phyloP scores from a whole-genome alignment of 2,888 invertebrate species.

The Panopea generosa region DNA sequence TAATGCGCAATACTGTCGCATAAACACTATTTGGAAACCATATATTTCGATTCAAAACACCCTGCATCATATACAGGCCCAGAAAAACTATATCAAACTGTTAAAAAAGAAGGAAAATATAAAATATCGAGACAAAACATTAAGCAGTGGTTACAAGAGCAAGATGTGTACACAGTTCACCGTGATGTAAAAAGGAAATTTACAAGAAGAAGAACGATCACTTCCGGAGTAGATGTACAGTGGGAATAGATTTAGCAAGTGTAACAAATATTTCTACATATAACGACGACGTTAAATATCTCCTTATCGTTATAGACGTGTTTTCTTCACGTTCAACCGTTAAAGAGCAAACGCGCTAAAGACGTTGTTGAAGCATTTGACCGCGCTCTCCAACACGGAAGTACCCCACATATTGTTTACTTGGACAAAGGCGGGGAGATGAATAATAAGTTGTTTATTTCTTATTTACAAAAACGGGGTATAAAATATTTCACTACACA shows the following conservation, averaged over 20 bases:
- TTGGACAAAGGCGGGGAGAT: conserved; percentile 19
- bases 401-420: conserved; percentile 1
- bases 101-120: conserved; percentile 8
- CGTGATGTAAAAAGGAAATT: conserved; percentile 6
- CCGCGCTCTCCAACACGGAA: background rate
- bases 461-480: background rate
- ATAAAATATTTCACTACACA: conserved; percentile 18
- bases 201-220: conserved; percentile 11
- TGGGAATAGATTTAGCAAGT: conserved; percentile 20
- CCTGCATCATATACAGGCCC: conserved; percentile 9
- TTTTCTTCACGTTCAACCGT: conserved; percentile 17
- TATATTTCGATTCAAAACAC: conserved; percentile 10
- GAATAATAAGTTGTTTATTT: conserved; percentile 11
- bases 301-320: conserved; percentile 12
- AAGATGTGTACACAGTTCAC: conserved; percentile 7
- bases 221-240: conserved; percentile 12
- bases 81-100: conserved; percentile 10
- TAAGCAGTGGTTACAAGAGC: conserved; percentile 5
- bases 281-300: conserved; percentile 20
- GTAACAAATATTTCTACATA: conserved; percentile 5
- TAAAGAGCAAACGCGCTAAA: conserved; percentile 17
- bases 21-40: conserved; percentile 1
- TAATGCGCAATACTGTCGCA: background rate
- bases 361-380: conserved; percentile 5
- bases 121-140: conserved; percentile 14